Base-by-base conservation (phyloP, 1,140 invertebrate genomes). In the Drosophila truncata region DNA sequence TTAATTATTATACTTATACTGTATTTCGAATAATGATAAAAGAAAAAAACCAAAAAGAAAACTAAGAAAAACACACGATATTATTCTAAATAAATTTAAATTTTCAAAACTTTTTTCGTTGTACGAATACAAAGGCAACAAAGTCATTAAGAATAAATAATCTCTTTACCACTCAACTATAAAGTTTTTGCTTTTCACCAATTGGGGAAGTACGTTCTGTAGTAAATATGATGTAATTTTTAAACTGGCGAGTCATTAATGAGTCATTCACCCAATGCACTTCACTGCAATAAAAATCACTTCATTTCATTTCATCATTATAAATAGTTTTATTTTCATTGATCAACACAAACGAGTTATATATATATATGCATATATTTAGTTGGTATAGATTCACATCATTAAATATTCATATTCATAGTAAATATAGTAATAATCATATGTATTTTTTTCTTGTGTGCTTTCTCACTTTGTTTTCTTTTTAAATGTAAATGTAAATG, bases 321-420 rank as follows among this genome's bases (percentile, higher is more conserved):
- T 83, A 73, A 86, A 87, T 76, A 64, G 52, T 73, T 87, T 87
- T 88, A 83, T 87, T 87, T 86, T 78, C 76, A 88, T 88, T 65
- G 73, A 76, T 86, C 82, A 86, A 76, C 78, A 86, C 71, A 87
- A 86, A 86, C 83, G 62, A 77, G 63, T 79, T 76, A 76, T 65
- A 71, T 75, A 74, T 49, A 33, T 72, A 37, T 46, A 0, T 47
- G n/a, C n/a, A 16, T 75, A 25, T 76, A 39, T 67, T 59, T 67
- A 73, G 41, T 58, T 76, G 55, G 31, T 64, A 63, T 81, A 67
- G 44, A 61, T 73, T 44, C 67, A 47, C 44, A 60, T 78, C 42
- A 77, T 77, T 70, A 47, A 41, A 65, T 60, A 61, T 67, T 54
- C 49, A 71, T 61, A 66, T 66, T 37, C 39, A 63, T 54, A 59